Evolutionary conservation across 2,888 invertebrate genomes (phyloP), one percentile per base, ranked within the genome.

Genomic region (Ophion slaviceki): DNA sequence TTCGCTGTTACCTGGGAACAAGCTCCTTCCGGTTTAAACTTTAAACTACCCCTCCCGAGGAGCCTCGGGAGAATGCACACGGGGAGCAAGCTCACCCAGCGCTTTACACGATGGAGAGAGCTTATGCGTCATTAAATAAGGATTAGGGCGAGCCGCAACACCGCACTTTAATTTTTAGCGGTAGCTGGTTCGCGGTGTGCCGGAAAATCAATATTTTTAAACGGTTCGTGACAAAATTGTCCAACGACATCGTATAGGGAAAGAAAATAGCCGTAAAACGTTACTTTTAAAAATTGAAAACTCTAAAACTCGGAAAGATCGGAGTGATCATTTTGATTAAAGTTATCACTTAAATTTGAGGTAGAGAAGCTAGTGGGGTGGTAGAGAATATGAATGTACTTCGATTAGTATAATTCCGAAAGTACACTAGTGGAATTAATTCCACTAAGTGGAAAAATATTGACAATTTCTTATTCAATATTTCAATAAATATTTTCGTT

Each of bases 61-160:
- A 24, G 36, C 40, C 59, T 32, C 53, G 24, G 64, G 28, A 68
- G 67, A 64, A 45, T 59, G 17, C 45, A 62, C 45, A 62, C 80
- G 78, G 59, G 47, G 74, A 47, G 70, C 68, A 81, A 81, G 53
- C 76, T 81, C 67, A 32, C 45, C 28, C 24, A 62, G 67, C 53
- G 75, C 8, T 75, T 81, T 67, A 57, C 70, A 40, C 76, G 40
- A 14, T 62, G 57, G 80, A 59, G 78, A 61, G 77, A 82, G 87
- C 85, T 87, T 88, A 86, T 90, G 85, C 88, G 82, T 92, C 92
- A 92, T 92, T 92, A 92, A 92, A 92, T 89, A 80, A 88, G 92
- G 92, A 92, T 92, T 92, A 92, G 87, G 88, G 81, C 87, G 75
- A 86, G 86, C 86, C 85, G 81, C 80, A 53, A 78, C 67, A 64